These are phyloP conservation scores for Lutjanus argentimaculatus DNA, from an alignment of 2,797 vertebrate genomes.

Conservation along the genomic window DNA sequence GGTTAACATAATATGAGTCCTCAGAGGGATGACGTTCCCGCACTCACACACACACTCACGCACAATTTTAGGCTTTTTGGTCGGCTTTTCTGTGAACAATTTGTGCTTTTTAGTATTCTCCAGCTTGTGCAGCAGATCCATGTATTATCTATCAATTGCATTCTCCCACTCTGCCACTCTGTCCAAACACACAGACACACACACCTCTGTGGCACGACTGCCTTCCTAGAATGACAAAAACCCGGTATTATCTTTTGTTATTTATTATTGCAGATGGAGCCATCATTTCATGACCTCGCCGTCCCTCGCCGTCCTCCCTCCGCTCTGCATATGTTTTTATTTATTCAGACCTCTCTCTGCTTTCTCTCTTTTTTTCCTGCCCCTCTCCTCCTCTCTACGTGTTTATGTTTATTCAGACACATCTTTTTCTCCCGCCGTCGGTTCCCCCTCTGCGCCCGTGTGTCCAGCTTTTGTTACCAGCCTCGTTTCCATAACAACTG, in stretches of 20 bases:
- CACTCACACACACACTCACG: constrained; percentile 48
- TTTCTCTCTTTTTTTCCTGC: constrained; percentile 50
- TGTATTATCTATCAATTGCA: constrained; percentile 70
- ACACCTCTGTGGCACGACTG: constrained; percentile 55
- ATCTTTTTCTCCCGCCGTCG: constrained; percentile 46
- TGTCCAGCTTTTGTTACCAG: constrained; percentile 87
- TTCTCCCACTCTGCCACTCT: constrained; percentile 61
- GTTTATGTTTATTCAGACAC: constrained; percentile 81
- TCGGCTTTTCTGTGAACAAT: constrained; percentile 65
- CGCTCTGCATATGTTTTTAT: constrained; percentile 70
- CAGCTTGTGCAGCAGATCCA: constrained; percentile 61
- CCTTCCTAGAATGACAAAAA: constrained; percentile 70
- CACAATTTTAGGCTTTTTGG: constrained; percentile 66
- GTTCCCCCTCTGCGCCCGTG: constrained; percentile 54
- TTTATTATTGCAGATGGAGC: constrained; percentile 79
- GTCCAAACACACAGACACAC: constrained; percentile 37
- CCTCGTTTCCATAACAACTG: constrained; percentile 91
- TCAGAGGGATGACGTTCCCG: constrained; percentile 68
- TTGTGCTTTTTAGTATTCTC: constrained; percentile 75
- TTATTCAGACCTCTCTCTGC: constrained; percentile 70
- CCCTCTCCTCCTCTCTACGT: constrained; percentile 68
- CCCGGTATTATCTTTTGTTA: constrained; percentile 74
- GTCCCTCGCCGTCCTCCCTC: constrained; percentile 55
- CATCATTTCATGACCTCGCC: constrained; percentile 70
- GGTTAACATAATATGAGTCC: constrained; percentile 79